Evolutionary conservation across 2,888 invertebrate genomes (phyloP), one percentile per base, ranked within the genome.

Genomic region (Melieria picta): DNA sequence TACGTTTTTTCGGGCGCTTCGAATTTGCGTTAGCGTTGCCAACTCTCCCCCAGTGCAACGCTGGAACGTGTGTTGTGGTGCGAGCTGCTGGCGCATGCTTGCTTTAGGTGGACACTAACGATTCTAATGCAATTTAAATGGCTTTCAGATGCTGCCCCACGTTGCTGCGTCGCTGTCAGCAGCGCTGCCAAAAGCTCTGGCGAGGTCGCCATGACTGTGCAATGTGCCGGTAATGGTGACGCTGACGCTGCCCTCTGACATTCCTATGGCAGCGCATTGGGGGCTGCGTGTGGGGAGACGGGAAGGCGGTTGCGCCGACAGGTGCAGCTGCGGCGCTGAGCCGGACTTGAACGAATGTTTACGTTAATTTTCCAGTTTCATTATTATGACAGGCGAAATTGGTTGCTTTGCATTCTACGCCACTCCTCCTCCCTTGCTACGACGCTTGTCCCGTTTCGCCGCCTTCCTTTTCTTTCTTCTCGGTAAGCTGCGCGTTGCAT

Each of bases 341-440:
- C 30, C 30, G 30, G 30, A 30, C 30, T 30, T 30, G 30, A 30
- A 30, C 30, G 30, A 30, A 30, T 30, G 30, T 30, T 30, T 30
- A 30, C 48, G 48, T 63, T 48, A 63, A 63, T 64, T 64, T 64
- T 50, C 16, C 50, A 64, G 45, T 64, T 63, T 64, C 64, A 52
- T 64, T 64, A 64, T 52, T 50, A 48, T 64, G 64, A 64, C 64
- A 64, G 42, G 50, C n/a, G 52, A 64, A 64, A 64, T n/a, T 52
- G 64, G 43, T 52, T 64, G 64, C 30, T 30, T 30, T 30, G 30
- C 30, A 30, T 30, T 30, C 30, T 30, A 1, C 30, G 2, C 30
- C 30, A 30, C 30, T 30, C 1, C 3, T 30, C 3, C 30, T 30
- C 30, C 2, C 30, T 30, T 30, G 30, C 30, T 3, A 2, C 3